Percentiles rank a stretch among this genome's conserved stretches.
Conservation (phyloP, 2,888 invertebrate genomes). For the Leptarthrus brevirostris region DNA sequence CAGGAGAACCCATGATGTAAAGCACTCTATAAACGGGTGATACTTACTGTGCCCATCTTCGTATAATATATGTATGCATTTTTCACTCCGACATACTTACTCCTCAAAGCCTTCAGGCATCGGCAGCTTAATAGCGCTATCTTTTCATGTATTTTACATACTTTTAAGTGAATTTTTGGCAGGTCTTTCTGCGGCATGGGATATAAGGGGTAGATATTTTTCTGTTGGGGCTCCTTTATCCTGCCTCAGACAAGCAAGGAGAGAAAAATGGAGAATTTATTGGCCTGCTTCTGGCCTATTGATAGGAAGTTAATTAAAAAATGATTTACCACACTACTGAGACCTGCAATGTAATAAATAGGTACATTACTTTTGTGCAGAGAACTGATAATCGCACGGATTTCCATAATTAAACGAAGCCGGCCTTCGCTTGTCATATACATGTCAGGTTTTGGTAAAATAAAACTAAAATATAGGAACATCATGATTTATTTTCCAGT, state of each 20-base stretch:
- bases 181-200: slow-evolving; percentile 22
- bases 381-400: slow-evolving; percentile 21
- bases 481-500: too few species aligned
- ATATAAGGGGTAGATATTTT: slow-evolving; percentile 5
- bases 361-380: slow-evolving; percentile 6
- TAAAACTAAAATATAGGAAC: too few species aligned
- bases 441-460: too few species aligned
- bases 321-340: slow-evolving; percentile 39
- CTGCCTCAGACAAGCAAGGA: slow-evolving; percentile 15
- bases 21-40: background rate
- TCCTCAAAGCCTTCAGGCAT: slow-evolving; percentile 6
- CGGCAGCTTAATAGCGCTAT: background rate
- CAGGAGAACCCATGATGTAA: slow-evolving; percentile 12
- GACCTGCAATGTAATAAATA: slow-evolving; percentile 24
- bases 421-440: background rate
- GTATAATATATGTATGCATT: slow-evolving; percentile 3
- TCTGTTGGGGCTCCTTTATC: background rate
- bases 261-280: slow-evolving; percentile 41
- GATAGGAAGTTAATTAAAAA: slow-evolving; percentile 50
- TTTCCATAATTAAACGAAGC: background rate
- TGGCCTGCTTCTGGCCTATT: slow-evolving; percentile 21
- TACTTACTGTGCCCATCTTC: background rate
- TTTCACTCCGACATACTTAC: slow-evolving; percentile 7
- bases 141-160: slow-evolving; percentile 47
- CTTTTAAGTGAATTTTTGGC: slow-evolving; percentile 53